Evolutionary conservation across 2,113 vertebrate species (phyloP).

Genomic region (Eulemur rufifrons): DNA sequence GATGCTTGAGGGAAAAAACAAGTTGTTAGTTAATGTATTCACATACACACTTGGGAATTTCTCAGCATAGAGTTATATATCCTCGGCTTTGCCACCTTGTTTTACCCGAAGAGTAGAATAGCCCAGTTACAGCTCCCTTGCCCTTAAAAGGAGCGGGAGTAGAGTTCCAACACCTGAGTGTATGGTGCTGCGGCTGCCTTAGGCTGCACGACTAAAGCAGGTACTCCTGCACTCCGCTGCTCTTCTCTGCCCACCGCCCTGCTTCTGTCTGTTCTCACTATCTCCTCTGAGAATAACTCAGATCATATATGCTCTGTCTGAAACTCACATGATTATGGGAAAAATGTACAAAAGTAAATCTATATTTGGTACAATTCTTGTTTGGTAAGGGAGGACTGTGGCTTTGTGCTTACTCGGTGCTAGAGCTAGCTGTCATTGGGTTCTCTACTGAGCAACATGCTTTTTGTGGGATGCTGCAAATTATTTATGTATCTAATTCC

Average conservation of each 20-base stretch:
- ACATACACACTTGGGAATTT: not conserved
- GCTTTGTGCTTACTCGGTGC: not conserved
- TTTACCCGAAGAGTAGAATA: not conserved
- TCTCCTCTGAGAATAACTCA: not conserved
- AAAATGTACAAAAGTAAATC: not conserved
- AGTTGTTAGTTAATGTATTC: not conserved
- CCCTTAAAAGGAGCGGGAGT: not conserved
- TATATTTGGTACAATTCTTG: not conserved
- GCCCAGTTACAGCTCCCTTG: not conserved
- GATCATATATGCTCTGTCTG: not conserved
- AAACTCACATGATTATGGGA: not conserved
- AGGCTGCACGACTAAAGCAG: not conserved
- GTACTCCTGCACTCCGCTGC: accelerated
- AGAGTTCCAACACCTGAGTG: not conserved
- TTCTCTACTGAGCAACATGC: not conserved
- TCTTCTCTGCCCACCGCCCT: not conserved
- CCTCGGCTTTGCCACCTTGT: not conserved
- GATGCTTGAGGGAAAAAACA: not conserved
- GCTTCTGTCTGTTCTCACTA: not conserved
- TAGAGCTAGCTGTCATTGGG: not conserved
- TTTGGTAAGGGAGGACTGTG: not conserved
- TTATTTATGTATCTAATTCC: not conserved
- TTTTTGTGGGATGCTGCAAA: not conserved
- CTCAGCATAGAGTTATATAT: not conserved
- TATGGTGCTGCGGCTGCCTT: not conserved